Evolutionary conservation across 1,140 invertebrate genomes (phyloP).

Genomic region (Drosophila parabipectinata): DNA sequence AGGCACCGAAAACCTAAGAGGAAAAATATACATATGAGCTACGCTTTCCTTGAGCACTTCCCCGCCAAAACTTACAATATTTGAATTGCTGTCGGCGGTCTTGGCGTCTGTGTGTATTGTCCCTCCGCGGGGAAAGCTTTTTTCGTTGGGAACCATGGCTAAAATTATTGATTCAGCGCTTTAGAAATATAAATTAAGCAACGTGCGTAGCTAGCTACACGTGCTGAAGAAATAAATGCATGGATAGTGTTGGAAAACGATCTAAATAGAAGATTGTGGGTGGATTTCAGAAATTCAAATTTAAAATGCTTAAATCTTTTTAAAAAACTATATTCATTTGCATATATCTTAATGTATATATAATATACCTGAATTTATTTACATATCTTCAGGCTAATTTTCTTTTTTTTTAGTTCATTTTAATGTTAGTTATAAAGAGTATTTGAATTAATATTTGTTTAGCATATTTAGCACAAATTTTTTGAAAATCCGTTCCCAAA

Average conservation of each 20-base stretch:
- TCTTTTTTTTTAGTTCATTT: no score
- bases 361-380: no score
- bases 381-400: no score
- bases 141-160: constrained; percentile 59
- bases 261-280: neutral
- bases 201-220: constrained; percentile 53
- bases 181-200: constrained; percentile 49
- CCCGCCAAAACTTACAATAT: constrained; percentile 56
- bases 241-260: neutral
- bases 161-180: constrained; percentile 15
- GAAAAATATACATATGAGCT: neutral
- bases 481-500: no score
- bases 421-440: no score
- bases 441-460: no score
- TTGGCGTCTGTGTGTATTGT: constrained; percentile 40
- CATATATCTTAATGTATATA: no score
- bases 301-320: no score
- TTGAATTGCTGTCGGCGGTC: constrained; percentile 34
- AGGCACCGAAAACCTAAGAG: constrained; percentile 73
- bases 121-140: constrained; percentile 82
- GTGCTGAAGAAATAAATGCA: constrained; percentile 23
- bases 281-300: neutral
- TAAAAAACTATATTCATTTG: no score
- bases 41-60: neutral
- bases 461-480: no score